Evolutionary conservation across 1,140 invertebrate genomes (phyloP).

Genomic region (Brachionus manjavacas): DNA sequence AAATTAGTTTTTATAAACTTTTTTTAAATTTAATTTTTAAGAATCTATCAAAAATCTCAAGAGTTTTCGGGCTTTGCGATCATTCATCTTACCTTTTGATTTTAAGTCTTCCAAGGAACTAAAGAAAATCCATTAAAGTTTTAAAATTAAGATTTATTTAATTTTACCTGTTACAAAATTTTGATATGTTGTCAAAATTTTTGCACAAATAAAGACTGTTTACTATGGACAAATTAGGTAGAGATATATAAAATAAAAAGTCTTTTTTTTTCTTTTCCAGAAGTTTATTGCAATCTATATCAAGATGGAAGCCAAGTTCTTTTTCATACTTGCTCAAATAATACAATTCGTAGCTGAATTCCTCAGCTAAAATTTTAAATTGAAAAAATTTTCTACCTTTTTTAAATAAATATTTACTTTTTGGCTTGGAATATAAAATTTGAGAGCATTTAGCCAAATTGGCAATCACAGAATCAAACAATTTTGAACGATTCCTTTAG

Average conservation of each 20-base stretch:
- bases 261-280: conserved; percentile 32
- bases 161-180: conserved; percentile 30
- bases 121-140: neutral
- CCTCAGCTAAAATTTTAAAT: neutral
- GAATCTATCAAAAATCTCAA: conserved; percentile 21
- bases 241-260: neutral
- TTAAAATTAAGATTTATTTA: neutral
- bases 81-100: conserved; percentile 36
- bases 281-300: neutral
- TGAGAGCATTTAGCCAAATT: conserved; percentile 10
- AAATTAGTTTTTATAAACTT: neutral
- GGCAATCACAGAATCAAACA: conserved; percentile 31
- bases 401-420: neutral
- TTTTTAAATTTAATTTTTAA: neutral
- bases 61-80: conserved; percentile 37
- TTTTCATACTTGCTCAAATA: conserved; percentile 20
- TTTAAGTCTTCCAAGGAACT: conserved; percentile 34
- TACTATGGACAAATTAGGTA: conserved; percentile 19
- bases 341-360: conserved; percentile 5
- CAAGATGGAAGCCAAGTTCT: neutral
- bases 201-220: conserved; percentile 5
- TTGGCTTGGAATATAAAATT: neutral
- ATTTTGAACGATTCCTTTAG: conserved; percentile 7
- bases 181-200: neutral
- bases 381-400: neutral